phyloP scores from a whole-genome alignment of 1,140 invertebrate species.

The Rhagoletis zephyria region DNA sequence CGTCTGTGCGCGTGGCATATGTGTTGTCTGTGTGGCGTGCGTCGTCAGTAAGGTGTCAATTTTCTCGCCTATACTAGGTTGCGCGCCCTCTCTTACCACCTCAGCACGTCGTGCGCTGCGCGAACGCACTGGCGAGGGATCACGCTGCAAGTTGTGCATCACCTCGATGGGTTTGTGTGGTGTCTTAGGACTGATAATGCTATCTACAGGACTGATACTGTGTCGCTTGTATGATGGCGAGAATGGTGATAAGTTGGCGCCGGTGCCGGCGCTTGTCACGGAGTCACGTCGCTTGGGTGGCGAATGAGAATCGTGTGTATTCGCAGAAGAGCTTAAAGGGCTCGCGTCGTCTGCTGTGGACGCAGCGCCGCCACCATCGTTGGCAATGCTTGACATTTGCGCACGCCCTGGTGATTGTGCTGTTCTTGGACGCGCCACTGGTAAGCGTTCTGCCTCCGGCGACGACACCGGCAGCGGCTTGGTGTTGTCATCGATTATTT shows the following conservation, averaged over 20 bases:
- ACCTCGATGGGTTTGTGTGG: constrained; percentile 78
- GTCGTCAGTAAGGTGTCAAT: background rate
- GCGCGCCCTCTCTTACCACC: background rate
- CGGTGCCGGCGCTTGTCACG: background rate
- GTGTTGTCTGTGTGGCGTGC: background rate
- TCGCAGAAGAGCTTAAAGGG: background rate
- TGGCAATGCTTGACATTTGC: background rate
- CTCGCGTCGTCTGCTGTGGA: background rate
- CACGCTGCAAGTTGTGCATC: constrained; percentile 77
- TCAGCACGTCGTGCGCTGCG: constrained; percentile 55
- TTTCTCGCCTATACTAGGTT: background rate
- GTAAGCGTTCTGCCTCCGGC: constrained; percentile 54
- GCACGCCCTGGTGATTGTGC: background rate
- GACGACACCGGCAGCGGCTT: constrained; percentile 62
- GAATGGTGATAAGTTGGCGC: constrained; percentile 56
- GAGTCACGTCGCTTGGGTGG: constrained; percentile 29
- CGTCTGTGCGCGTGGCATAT: constrained; percentile 48
- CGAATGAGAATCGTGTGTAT: constrained; percentile 29
- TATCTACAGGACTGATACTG: constrained; percentile 73
- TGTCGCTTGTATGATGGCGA: constrained; percentile 63
- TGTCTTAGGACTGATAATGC: constrained; percentile 74
- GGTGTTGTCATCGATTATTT: constrained; percentile 70
- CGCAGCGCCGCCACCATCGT: background rate
- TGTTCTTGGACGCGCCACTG: constrained; percentile 32
- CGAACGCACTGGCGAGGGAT: constrained; percentile 74